phyloP scores from a whole-genome alignment of 2,113 vertebrate species.

The Pampusana beccarii region DNA sequence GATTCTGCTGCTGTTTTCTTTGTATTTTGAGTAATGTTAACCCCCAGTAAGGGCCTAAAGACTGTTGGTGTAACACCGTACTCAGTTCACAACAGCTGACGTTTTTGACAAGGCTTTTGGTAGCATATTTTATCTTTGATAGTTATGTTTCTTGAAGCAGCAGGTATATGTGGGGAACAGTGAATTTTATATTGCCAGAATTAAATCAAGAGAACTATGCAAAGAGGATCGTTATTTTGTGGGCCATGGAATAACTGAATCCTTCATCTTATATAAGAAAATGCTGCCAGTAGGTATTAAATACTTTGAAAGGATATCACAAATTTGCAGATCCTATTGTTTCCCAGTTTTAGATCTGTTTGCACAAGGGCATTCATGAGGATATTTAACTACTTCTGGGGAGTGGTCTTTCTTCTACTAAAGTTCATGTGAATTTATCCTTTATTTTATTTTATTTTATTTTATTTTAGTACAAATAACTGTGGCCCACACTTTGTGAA shows the following conservation, averaged over 20 bases:
- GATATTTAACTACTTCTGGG: neutral
- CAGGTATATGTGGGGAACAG: rapidly evolving
- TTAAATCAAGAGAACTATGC: neutral
- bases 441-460: neutral
- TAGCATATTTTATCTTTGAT: neutral
- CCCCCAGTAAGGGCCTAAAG: neutral
- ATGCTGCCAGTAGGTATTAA: neutral
- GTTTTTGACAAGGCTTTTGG: neutral
- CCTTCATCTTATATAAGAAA: neutral
- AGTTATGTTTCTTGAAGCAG: neutral
- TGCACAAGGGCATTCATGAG: neutral
- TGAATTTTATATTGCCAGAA: neutral
- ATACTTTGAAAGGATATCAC: neutral
- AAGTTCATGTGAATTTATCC: neutral
- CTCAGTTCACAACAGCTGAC: neutral
- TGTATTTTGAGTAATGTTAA: neutral
- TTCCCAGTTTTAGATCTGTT: neutral
- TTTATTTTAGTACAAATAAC: neutral
- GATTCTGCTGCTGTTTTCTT: rapidly evolving
- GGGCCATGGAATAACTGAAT: neutral
- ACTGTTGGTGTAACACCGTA: neutral
- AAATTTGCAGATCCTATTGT: neutral
- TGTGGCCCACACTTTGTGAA: neutral
- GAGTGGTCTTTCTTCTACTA: neutral
- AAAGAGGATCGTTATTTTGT: neutral